These are phyloP conservation scores for Nycticryphes semicollaris DNA, from an alignment of 2,113 vertebrate genomes.

Conservation along the genomic window DNA sequence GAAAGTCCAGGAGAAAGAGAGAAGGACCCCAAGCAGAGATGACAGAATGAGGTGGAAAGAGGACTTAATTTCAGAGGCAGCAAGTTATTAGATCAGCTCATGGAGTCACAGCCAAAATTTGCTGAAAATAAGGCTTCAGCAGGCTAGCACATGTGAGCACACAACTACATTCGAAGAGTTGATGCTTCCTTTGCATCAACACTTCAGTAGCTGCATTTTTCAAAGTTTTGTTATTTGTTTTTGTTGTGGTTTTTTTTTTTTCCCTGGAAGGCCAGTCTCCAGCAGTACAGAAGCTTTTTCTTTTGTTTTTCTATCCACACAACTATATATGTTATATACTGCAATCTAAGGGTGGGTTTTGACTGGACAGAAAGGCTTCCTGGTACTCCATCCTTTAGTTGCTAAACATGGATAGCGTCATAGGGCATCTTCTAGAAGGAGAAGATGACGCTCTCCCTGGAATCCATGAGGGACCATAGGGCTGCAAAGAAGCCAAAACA, in stretches of 20 bases:
- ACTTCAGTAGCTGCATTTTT: not conserved
- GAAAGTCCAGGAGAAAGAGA: not conserved
- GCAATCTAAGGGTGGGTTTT: not conserved
- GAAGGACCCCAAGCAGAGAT: not conserved
- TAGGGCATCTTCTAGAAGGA: not conserved
- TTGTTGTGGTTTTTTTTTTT: not conserved
- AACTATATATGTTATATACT: not conserved
- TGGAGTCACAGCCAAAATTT: not conserved
- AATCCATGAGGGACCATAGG: accelerated
- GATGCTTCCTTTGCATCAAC: not conserved
- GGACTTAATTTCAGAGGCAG: not conserved
- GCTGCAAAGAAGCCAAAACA: not conserved
- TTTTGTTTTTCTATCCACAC: not conserved
- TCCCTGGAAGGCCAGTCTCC: not conserved
- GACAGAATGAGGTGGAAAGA: not conserved
- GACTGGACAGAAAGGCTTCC: not conserved
- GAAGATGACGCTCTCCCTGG: not conserved
- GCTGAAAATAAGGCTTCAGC: not conserved
- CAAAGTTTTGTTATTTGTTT: not conserved
- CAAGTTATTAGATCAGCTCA: not conserved
- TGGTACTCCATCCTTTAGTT: not conserved
- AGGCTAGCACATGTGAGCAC: not conserved
- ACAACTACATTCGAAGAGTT: not conserved
- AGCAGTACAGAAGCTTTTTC: not conserved
- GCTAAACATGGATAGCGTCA: not conserved